Evolutionary conservation across 1,140 invertebrate genomes (phyloP).

Genomic region (Musca domestica): DNA sequence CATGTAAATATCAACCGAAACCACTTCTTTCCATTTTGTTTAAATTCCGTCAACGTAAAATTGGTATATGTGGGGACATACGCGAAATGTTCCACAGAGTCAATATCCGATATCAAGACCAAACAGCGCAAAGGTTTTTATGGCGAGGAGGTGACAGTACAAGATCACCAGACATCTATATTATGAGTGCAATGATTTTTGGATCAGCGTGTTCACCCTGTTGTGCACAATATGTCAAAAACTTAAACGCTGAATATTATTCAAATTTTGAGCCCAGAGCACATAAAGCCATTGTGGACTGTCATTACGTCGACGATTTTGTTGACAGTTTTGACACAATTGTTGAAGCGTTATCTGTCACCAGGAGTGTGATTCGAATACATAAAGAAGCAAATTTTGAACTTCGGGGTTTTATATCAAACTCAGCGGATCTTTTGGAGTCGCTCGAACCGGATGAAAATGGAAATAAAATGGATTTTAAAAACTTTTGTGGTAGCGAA

Average conservation of each 20-base stretch:
- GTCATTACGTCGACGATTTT: conserved; percentile 1
- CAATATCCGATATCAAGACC: conserved; percentile 29
- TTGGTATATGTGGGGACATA: conserved; percentile 40
- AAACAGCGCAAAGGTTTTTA: conserved; percentile 27
- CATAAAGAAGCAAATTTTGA: background rate
- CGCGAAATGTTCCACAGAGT: conserved; percentile 38
- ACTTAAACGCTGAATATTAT: background rate
- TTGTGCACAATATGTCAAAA: background rate
- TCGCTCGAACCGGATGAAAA: background rate
- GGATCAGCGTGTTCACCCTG: background rate
- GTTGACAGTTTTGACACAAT: background rate
- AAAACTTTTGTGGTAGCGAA: background rate
- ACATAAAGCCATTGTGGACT: background rate
- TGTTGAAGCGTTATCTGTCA: background rate
- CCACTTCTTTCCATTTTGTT: conserved; percentile 26
- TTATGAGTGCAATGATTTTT: conserved; percentile 5
- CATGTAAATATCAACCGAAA: conserved; percentile 2
- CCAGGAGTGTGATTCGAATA: background rate
- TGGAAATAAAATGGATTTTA: background rate
- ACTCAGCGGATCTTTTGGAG: background rate
- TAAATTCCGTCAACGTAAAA: conserved; percentile 35
- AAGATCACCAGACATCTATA: background rate
- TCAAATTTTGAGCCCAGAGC: background rate
- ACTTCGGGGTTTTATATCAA: background rate
- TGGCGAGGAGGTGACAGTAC: conserved; percentile 15